Percentiles rank a stretch among this genome's conserved stretches.
Evolutionary conservation across 2,113 vertebrate species (phyloP).

Genomic region (Triplophysa tibetana): DNA sequence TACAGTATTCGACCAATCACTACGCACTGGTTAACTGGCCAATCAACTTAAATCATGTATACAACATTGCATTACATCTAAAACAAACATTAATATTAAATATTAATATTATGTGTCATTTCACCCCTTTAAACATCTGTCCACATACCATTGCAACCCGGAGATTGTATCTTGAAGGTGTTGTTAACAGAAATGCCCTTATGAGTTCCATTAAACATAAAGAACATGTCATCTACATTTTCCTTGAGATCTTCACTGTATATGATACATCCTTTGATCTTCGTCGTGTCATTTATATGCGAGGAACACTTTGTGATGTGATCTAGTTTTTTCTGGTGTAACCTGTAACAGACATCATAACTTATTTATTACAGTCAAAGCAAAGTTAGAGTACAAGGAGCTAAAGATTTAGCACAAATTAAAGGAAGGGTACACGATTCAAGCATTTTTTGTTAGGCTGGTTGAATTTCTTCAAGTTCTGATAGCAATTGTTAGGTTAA

Average conservation of each 20-base stretch:
- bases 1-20: too few species aligned
- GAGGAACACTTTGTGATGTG: neutral
- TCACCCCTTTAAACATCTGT: too few species aligned
- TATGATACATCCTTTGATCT: slow-evolving; percentile 54
- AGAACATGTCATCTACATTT: fast-evolving
- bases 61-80: too few species aligned
- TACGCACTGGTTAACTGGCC: too few species aligned
- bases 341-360: slow-evolving; percentile 2
- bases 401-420: neutral
- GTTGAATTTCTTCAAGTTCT: too few species aligned
- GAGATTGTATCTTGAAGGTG: slow-evolving; percentile 7
- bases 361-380: neutral
- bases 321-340: neutral
- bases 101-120: too few species aligned
- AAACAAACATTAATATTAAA: too few species aligned
- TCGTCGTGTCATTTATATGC: neutral
- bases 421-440: too few species aligned
- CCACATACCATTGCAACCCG: fast-evolving
- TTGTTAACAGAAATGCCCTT: neutral
- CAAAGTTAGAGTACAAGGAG: neutral
- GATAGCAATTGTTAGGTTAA: too few species aligned
- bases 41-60: too few species aligned
- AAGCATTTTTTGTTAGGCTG: too few species aligned
- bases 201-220: slow-evolving; percentile 58
- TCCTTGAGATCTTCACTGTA: fast-evolving